Evolutionary conservation across 1,140 invertebrate genomes (phyloP), one percentile per base, ranked within the genome.

Genomic region (Telenomus remus): DNA sequence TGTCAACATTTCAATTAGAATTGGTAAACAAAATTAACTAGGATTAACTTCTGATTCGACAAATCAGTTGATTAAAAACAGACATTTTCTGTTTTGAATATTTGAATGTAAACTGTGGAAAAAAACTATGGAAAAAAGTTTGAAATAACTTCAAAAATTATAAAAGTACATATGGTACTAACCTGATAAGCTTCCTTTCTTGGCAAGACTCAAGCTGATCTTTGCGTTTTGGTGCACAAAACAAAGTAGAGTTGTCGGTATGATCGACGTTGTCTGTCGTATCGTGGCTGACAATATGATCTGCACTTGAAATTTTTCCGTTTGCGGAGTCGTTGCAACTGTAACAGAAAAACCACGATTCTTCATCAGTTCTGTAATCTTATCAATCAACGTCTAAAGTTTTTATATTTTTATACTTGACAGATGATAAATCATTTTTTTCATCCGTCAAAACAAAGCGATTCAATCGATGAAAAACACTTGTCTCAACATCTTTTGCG

Each of bases 181-280:
- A 94, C 87, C 93, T 91, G 78, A 94, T 92, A 46, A 95, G 90
- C 84, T 95, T 95, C 55, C 93, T 89, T 81, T 95, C 94, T 79
- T 92, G 91, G 69, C 88, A 85, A 37, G 90, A 92, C 84, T 95
- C 93, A 53, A 93, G 91, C 42, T 93, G 90, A 86, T 95, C 94
- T 84, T 94, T 94, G 43, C 94, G 90, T 84, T 95, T 95, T 63
- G 93, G 76, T 49, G 81, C 79, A 68, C 79, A 79, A 77, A 85
- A 81, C 43, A 82, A 61, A 0, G 81, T 80, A 13, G 80, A 68
- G 35, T 57, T 70, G 49, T 85, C 84, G 10, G 48, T 34, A 42
- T 82, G 77, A 55, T 78, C 80, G 14, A 73, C 46, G 12, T 85
- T 81, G 71, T 83, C 79, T 35, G 80, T 81, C 12, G 80, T 72